Conservation (phyloP, 2,113 vertebrate species). For the Psilopogon haemacephalus region DNA sequence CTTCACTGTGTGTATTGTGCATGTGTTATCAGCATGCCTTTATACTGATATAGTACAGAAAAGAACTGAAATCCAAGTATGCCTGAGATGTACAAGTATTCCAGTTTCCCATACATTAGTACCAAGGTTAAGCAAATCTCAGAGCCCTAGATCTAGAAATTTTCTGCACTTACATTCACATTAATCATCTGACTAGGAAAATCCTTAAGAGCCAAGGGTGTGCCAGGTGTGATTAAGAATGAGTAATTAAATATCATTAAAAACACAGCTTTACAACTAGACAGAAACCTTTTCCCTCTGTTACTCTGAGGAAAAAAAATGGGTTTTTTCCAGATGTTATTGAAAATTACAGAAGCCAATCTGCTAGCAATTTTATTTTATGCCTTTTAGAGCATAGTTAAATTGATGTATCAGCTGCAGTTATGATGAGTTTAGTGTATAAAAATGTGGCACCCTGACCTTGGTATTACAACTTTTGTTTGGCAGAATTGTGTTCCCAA, state of each 20-base stretch:
- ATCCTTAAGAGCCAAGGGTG: slow-evolving; percentile 17
- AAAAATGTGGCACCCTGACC: background rate
- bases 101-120: background rate
- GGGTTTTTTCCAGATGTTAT: background rate
- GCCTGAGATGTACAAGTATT: background rate
- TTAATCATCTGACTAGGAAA: slow-evolving; percentile 46
- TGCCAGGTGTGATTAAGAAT: slow-evolving; percentile 32
- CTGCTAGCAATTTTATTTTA: background rate
- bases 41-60: background rate
- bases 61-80: background rate
- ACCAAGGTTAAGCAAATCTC: background rate
- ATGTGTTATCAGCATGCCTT: background rate
- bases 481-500: background rate
- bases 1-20: background rate
- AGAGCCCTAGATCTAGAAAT: background rate
- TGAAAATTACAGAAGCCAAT: background rate
- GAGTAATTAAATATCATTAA: slow-evolving; percentile 48
- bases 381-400: background rate
- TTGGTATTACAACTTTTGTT: background rate
- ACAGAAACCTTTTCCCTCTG: background rate
- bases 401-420: background rate
- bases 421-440: background rate
- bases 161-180: background rate
- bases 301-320: background rate
- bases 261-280: background rate